Base-by-base conservation (phyloP, 2,888 invertebrate genomes). In the Pilophorus perplexus region DNA sequence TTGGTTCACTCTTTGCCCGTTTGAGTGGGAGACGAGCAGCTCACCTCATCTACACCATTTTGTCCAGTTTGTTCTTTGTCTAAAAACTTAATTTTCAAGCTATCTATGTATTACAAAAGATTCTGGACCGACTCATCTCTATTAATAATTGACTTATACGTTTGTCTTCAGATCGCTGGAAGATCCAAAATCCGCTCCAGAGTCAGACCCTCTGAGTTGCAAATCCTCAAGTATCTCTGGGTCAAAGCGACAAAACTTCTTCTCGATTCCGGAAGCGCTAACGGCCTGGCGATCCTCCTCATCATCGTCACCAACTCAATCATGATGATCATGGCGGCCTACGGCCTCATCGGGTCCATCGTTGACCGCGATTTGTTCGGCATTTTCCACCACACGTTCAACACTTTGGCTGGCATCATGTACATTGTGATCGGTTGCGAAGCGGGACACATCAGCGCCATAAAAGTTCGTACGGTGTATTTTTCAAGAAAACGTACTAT, bases 401-500 rank as follows among this genome's bases (percentile, higher is more conserved):
- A n/a, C n/a, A n/a, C n/a, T n/a, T 2, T 59, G 12, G 40, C 42
- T n/a, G 59, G 59, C n/a, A 12, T 59, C 5, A 33, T 16, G 4
- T 59, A 40, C 16, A 8, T 59, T 8, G 25, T 59, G 3, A 14
- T 40, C n/a, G 59, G 59, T 14, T 40, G 42, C 18, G 59, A 59
- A 28, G 40, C 59, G 1, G 59, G 40, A 2, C 42, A 59, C 20
- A 23, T n/a, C n/a, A 59, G 59, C 42, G 25, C 42, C 10, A 12
- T 33, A 18, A 59, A 59, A 27, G 55, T 55, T n/a, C n/a, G n/a
- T n/a, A n/a, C n/a, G n/a, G n/a, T n/a, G 10, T 33, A 33, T 33
- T 33, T 33, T 33, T 33, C 33, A 10, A 33, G 10, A 10, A 33
- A 33, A n/a, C n/a, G n/a, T n/a, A n/a, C n/a, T n/a, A n/a, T n/a